phyloP scores from a whole-genome alignment of 2,797 vertebrate species.

The Nasua narica region DNA sequence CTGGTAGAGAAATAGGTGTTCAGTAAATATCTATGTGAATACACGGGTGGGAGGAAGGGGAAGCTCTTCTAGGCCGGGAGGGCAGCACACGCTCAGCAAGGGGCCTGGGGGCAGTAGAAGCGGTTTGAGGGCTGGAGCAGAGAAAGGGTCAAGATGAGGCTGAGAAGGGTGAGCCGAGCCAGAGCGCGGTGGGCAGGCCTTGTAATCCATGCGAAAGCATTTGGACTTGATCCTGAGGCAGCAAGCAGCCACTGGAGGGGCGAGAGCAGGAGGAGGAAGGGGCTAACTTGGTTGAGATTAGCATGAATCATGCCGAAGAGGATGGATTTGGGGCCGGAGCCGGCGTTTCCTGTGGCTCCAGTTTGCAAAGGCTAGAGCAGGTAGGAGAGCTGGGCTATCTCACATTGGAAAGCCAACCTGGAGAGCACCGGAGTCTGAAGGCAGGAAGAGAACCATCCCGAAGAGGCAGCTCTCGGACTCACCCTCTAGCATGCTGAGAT shows the following conservation, averaged over 20 bases:
- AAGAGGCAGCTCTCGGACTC: constrained; percentile 52
- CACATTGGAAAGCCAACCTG: background rate
- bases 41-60: background rate
- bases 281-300: background rate
- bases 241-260: background rate
- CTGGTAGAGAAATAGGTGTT: background rate
- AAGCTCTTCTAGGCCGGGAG: background rate
- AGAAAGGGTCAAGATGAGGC: background rate
- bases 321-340: background rate
- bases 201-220: background rate
- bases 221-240: background rate
- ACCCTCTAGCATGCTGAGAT: constrained; percentile 77
- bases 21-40: background rate
- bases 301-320: background rate
- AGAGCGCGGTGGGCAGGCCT: background rate
- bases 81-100: background rate
- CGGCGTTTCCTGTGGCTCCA: background rate
- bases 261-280: background rate
- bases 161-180: background rate
- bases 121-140: background rate
- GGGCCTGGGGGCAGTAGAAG: background rate
- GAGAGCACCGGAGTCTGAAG: background rate
- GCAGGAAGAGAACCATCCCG: background rate
- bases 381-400: background rate
- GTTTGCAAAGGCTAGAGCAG: background rate